Percentiles rank a stretch among this genome's conserved stretches.
Evolutionary conservation across 2,113 vertebrate genomes (phyloP).

Genomic region (Leiothrix lutea): DNA sequence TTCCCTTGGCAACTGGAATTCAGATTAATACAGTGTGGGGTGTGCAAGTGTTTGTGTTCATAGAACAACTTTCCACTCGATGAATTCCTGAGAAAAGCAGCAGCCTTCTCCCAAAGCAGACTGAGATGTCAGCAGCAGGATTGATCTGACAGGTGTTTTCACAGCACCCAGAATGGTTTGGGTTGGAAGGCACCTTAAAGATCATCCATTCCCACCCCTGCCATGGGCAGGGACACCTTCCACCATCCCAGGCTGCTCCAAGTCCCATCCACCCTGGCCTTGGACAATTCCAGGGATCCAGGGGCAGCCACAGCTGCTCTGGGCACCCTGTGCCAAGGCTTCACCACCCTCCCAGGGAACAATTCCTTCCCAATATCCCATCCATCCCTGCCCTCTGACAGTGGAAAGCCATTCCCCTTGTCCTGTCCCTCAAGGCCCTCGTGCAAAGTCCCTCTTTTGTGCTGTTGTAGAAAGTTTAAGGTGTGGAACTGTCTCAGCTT

Average conservation of each 20-base stretch:
- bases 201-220: rapidly evolving
- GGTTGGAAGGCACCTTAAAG: neutral
- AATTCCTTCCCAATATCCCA: neutral
- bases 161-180: neutral
- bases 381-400: rapidly evolving
- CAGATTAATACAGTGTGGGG: neutral
- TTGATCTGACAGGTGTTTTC: neutral
- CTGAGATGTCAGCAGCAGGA: neutral
- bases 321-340: neutral
- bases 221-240: neutral
- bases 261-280: rapidly evolving
- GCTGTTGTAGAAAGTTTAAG: neutral
- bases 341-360: rapidly evolving
- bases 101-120: neutral
- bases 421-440: neutral
- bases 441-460: neutral
- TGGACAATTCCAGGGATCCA: neutral
- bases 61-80: neutral
- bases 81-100: neutral
- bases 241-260: rapidly evolving
- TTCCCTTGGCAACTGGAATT: neutral
- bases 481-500: neutral
- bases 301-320: neutral
- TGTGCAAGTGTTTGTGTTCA: neutral
- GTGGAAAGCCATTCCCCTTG: neutral